Percentiles rank a stretch among this genome's conserved stretches.
These are phyloP conservation scores for Myotis davidii DNA, from an alignment of 2,113 vertebrate species.

Conservation along the genomic window DNA sequence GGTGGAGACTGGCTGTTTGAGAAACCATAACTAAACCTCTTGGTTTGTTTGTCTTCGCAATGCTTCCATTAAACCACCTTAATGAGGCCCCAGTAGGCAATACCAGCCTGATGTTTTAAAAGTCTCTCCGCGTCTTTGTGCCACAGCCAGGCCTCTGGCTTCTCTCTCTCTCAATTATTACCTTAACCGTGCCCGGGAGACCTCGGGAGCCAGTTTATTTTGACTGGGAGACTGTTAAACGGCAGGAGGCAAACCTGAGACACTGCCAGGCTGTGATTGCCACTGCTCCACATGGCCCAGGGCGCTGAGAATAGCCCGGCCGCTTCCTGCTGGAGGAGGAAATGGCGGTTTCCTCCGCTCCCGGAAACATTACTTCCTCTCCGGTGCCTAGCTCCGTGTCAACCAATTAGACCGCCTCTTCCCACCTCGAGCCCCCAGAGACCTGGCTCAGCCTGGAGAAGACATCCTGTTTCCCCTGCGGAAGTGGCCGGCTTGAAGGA, in stretches of 20 bases:
- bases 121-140: slow-evolving; percentile 42
- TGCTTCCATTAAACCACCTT: slow-evolving; percentile 40
- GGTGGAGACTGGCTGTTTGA: neutral
- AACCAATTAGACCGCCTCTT: slow-evolving; percentile 77
- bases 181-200: slow-evolving; percentile 81
- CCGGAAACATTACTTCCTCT: slow-evolving; percentile 85
- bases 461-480: slow-evolving; percentile 80
- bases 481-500: slow-evolving; percentile 67
- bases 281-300: slow-evolving; percentile 76
- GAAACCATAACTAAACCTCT: neutral
- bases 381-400: slow-evolving; percentile 78
- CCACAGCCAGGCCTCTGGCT: slow-evolving; percentile 54
- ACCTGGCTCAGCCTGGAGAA: slow-evolving; percentile 51
- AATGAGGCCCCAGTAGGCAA: slow-evolving; percentile 33
- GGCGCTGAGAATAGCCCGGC: slow-evolving; percentile 85
- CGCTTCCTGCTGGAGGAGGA: slow-evolving; percentile 86
- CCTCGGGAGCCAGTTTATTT: slow-evolving; percentile 85
- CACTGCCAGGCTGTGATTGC: slow-evolving; percentile 81
- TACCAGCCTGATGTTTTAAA: slow-evolving; percentile 55
- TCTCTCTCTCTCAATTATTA: slow-evolving; percentile 77
- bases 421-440: slow-evolving; percentile 59
- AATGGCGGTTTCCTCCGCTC: slow-evolving; percentile 85
- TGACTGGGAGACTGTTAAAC: slow-evolving; percentile 84
- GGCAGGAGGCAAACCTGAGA: slow-evolving; percentile 81
- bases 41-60: slow-evolving; percentile 15